Evolutionary conservation across 2,113 vertebrate species (phyloP), one percentile per base, ranked within the genome.

Genomic region (Rallus limicola): DNA sequence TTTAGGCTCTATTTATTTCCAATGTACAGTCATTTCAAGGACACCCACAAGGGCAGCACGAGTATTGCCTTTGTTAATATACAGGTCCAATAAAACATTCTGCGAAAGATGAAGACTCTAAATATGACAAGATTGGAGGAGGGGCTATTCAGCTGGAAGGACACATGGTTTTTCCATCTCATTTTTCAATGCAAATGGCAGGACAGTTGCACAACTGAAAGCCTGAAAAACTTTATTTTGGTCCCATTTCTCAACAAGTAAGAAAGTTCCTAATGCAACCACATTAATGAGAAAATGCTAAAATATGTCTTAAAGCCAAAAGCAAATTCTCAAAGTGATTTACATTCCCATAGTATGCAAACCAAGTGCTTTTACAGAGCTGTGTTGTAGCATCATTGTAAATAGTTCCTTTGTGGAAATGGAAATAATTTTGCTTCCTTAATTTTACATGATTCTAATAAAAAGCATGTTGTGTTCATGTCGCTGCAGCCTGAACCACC

Each of bases 31-130:
- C 9, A 48, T 50, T 79, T 87, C 63, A 92, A 76, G 44, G 74
- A 34, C 26, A 18, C 0, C 1, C 6, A 31, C 6, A 59, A 67
- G 63, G 12, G 9, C 26, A 71, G 5, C 13, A 46, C 12, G 44
- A 68, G 12, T 59, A 20, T 3, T 52, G 8, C 7, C 1, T 64
- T 60, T 48, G 15, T 10, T 29, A 14, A 33, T 75, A 26, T 16
- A 34, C 6, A 56, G 71, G 28, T 81, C 23, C 33, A 36, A 28
- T 4, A n/a, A 9, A 76, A 76, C 64, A 44, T 18, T 44, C 46
- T 52, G 16, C 21, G 48, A 64, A 52, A 50, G 2, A 6, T 7
- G 15, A 59, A 31, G 3, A 17, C 9, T 33, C 9, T n/a, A 72
- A 83, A 36, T 33, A 20, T 14, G 5, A 17, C 29, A 48, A 83